These are phyloP conservation scores for Sturnira hondurensis DNA, from an alignment of 2,113 vertebrate genomes.

Conservation along the genomic window DNA sequence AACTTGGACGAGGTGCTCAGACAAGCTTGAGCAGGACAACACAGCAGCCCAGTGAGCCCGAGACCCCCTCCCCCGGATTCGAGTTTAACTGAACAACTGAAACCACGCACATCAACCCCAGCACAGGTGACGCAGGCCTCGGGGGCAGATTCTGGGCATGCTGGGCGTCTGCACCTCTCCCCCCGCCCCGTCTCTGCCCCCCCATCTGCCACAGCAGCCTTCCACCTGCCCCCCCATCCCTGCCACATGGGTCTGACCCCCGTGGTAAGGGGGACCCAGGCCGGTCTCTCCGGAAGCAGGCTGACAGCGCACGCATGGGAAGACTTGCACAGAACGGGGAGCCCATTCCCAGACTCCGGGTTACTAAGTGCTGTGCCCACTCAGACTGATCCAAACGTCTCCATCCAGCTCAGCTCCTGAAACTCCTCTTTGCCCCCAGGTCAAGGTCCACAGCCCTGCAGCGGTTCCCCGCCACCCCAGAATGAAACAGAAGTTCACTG, in stretches of 20 bases:
- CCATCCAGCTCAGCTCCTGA: neutral
- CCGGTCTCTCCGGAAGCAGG: neutral
- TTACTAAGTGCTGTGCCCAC: neutral
- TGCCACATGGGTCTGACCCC: neutral
- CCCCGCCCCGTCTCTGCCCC: no score
- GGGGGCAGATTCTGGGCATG: neutral
- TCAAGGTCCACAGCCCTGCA: neutral
- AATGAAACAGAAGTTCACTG: neutral
- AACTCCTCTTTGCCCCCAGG: neutral
- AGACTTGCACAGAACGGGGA: neutral
- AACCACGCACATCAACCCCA: neutral
- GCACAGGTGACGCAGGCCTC: neutral
- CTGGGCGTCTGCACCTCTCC: neutral
- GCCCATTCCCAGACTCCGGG: neutral
- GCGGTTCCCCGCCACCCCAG: neutral
- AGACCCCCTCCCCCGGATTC: neutral
- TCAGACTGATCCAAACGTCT: neutral
- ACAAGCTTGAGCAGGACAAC: slow-evolving; percentile 18
- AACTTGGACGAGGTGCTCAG: slow-evolving; percentile 5
- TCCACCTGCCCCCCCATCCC: neutral
- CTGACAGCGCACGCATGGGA: neutral
- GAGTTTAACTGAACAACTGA: neutral
- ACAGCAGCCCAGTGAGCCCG: neutral
- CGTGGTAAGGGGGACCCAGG: neutral
- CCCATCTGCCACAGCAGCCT: neutral